Conservation (phyloP, 2,797 vertebrate genomes). For the Anabacerthia variegaticeps region DNA sequence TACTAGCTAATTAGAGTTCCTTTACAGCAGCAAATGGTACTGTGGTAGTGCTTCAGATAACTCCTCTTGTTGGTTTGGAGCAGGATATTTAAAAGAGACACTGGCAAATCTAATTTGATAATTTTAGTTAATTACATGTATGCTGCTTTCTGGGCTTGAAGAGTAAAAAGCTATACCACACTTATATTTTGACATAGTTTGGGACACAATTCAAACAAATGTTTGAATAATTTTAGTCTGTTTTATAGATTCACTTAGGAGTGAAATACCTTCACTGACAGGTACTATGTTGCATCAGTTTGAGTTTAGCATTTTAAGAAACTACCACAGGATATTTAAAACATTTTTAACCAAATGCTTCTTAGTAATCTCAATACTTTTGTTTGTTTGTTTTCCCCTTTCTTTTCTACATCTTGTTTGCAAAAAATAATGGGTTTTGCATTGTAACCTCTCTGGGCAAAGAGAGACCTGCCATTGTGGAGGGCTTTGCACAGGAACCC, state of each 20-base stretch:
- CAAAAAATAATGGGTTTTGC: not conserved
- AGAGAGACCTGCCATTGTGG: not conserved
- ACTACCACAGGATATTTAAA: not conserved
- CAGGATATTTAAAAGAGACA: not conserved
- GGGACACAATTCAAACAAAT: not conserved
- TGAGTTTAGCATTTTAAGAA: not conserved
- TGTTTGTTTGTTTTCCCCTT: rapidly evolving
- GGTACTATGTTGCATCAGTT: not conserved
- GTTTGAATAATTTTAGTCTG: not conserved
- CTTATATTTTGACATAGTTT: not conserved
- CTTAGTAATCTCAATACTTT: not conserved
- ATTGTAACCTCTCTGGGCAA: not conserved
- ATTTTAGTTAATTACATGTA: not conserved
- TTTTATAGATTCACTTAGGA: not conserved
- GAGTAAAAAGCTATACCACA: not conserved
- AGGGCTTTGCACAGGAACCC: not conserved
- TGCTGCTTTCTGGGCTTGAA: not conserved
- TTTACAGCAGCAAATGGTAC: not conserved
- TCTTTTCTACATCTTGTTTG: not conserved
- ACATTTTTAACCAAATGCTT: not conserved
- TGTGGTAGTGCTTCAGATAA: not conserved
- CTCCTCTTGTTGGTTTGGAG: not conserved
- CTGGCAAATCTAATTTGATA: not conserved
- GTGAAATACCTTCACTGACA: not conserved
- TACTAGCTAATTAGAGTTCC: not conserved